Conservation (phyloP, 2,888 invertebrate species). For the Hoplodrina blanda region DNA sequence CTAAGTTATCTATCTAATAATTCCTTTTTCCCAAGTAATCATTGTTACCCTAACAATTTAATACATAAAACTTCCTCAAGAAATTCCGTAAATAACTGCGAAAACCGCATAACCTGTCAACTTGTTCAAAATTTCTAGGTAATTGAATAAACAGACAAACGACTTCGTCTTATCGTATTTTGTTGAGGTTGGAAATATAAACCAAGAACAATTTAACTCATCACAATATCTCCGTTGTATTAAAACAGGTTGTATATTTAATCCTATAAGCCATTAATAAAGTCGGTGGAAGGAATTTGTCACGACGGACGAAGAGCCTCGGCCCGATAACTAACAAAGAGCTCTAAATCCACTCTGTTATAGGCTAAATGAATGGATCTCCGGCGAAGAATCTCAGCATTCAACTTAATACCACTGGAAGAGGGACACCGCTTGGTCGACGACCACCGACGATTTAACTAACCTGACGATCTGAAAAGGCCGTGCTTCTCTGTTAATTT, state of each 20-base stretch:
- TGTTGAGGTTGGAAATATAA: constrained; percentile 21
- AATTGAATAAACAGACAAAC: constrained; percentile 23
- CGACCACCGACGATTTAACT: constrained; percentile 51
- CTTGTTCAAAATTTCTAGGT: constrained; percentile 13
- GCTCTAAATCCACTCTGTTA: constrained; percentile 69
- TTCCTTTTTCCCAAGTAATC: no score
- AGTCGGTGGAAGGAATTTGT: constrained; percentile 65
- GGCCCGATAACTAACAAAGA: constrained; percentile 71
- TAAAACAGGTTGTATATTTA: constrained; percentile 56
- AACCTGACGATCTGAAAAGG: constrained; percentile 46
- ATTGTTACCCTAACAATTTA: background rate
- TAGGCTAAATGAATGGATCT: constrained; percentile 70
- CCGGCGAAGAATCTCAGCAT: constrained; percentile 67
- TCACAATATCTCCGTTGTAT: constrained; percentile 37
- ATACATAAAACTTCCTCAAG: constrained; percentile 1
- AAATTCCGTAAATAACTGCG: background rate
- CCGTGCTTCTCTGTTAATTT: constrained; percentile 37
- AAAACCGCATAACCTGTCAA: constrained; percentile 3
- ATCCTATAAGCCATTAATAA: constrained; percentile 66
- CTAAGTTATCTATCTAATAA: no score
- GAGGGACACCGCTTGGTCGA: constrained; percentile 56
- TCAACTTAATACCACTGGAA: constrained; percentile 65
- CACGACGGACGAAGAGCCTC: constrained; percentile 58
- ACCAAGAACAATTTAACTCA: constrained; percentile 17
- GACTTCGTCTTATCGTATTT: constrained; percentile 18